Evolutionary conservation across 1,140 invertebrate species (phyloP), one percentile per base, ranked within the genome.

Genomic region (Drosophila cardini): DNA sequence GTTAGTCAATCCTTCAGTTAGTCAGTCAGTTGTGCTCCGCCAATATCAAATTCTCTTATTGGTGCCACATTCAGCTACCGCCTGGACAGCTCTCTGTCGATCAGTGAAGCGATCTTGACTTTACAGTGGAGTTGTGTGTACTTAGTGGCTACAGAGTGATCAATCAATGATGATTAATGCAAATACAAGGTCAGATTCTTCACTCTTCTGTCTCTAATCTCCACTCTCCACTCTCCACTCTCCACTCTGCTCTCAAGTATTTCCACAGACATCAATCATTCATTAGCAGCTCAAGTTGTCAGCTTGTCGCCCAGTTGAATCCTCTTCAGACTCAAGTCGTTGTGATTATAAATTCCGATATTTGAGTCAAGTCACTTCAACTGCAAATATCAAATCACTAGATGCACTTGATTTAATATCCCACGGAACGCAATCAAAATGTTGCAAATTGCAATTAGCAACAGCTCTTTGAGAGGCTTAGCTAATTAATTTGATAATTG

Each of bases 121-220:
- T 40, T 10, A 13, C 38, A 40, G 38, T 13, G 18, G 45, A n/a
- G 57, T 52, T 18, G 13, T 26, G 52, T 55, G 84, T 80, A 89
- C 84, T 84, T 75, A 89, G 76, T 69, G 52, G 50, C 72, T 80
- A 53, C 69, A 71, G 30, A 32, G 74, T 83, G 84, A 89, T 89
- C 84, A 89, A 89, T 89, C 84, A 89, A 89, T 89, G 84, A 78
- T 89, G 84, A 89, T 89, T 89, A 89, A 89, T 89, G 84, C 84
- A 89, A 89, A 80, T 84, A 71, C 84, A 84, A 89, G 80, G 84
- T 89, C 85, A 89, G 78, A 80, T 77, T 78, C 72, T 52, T 62
- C 38, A 69, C 48, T 69, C 67, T 58, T 53, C 16, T 11, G 9
- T 15, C 11, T 21, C n/a, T 15, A 34, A 15, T 15, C 21, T 40